Percentiles rank a stretch among this genome's conserved stretches.
Conservation (phyloP, 2,888 invertebrate species). For the Apomyelois bistriatella region DNA sequence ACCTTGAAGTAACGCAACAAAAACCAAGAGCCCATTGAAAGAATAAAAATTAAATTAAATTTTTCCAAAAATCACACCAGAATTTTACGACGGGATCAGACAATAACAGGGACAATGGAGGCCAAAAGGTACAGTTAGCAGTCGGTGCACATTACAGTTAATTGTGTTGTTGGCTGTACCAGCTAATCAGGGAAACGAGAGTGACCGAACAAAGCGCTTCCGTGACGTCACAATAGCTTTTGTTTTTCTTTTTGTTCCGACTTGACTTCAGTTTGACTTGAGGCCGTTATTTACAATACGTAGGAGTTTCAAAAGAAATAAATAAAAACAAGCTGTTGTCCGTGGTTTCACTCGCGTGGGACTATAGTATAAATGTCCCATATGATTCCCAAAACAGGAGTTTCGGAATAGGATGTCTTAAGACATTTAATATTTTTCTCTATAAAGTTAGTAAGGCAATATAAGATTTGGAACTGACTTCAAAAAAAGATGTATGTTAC, state of each 20-base stretch:
- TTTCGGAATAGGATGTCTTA: too few species aligned
- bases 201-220: slow-evolving; percentile 21
- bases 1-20: too few species aligned
- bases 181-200: slow-evolving; percentile 33
- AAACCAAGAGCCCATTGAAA: neutral
- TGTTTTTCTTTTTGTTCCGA: slow-evolving; percentile 1
- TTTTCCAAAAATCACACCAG: neutral
- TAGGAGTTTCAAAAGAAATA: too few species aligned
- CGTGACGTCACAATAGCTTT: slow-evolving; percentile 8
- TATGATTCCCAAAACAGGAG: too few species aligned
- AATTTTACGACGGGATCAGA: neutral
- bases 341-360: too few species aligned
- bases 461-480: too few species aligned
- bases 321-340: too few species aligned
- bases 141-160: slow-evolving; percentile 23
- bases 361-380: too few species aligned
- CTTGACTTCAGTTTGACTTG: neutral
- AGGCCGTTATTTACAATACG: too few species aligned
- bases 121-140: slow-evolving; percentile 11
- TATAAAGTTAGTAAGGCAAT: too few species aligned
- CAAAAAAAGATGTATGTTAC: too few species aligned
- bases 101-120: slow-evolving; percentile 1
- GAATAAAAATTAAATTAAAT: neutral
- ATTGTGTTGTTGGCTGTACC: slow-evolving; percentile 22
- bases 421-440: too few species aligned